Evolutionary conservation across 2,113 vertebrate genomes (phyloP).

Genomic region (Bombycilla garrulus): DNA sequence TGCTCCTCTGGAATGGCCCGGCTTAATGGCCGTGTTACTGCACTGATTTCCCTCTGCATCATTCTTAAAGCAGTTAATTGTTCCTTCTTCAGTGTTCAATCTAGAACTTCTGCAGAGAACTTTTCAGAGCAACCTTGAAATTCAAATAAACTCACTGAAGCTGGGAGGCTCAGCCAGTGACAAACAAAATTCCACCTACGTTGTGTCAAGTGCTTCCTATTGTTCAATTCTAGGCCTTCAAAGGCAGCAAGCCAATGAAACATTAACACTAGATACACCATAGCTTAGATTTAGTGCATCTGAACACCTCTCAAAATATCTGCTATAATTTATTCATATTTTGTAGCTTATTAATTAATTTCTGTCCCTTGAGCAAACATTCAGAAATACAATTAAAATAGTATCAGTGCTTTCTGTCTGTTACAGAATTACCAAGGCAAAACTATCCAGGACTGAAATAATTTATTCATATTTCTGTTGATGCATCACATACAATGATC

Average conservation of each 20-base stretch:
- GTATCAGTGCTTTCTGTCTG: not conserved
- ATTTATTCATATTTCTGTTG: not conserved
- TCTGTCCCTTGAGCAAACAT: not conserved
- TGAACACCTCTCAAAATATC: not conserved
- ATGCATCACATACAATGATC: not conserved
- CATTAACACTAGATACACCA: not conserved
- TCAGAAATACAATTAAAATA: not conserved
- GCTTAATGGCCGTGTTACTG: too few species aligned
- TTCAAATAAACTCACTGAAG: not conserved
- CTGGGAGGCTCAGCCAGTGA: not conserved
- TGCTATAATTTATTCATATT: not conserved
- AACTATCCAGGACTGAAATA: not conserved
- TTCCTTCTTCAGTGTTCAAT: not conserved
- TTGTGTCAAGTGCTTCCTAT: not conserved
- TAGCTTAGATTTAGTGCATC: not conserved
- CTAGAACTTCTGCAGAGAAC: not conserved
- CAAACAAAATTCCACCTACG: conserved; percentile 1
- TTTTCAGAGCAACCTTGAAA: not conserved
- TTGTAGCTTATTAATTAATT: not conserved
- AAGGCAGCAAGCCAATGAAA: not conserved
- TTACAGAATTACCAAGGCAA: not conserved
- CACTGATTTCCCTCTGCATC: not conserved
- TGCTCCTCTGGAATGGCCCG: not conserved
- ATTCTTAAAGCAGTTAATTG: not conserved
- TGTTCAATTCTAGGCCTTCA: not conserved